phyloP scores from a whole-genome alignment of 2,113 vertebrate genomes.

The Cryptotis parvus region DNA sequence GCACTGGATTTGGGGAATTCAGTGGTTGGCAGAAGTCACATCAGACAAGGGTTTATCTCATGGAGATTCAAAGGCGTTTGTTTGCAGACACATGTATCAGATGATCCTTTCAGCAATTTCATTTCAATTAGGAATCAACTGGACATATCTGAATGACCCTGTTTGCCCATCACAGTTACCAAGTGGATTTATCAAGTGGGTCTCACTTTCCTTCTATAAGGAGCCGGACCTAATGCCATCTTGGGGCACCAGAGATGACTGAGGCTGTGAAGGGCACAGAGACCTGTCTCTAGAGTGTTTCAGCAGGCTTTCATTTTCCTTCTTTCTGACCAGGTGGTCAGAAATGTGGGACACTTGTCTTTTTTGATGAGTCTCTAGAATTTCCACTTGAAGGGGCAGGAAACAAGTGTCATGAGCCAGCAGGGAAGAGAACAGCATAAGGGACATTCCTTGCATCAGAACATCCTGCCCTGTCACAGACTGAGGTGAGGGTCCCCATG shows the following conservation, averaged over 20 bases:
- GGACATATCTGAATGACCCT: background rate
- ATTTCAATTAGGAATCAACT: background rate
- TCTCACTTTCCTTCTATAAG: background rate
- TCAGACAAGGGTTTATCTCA: background rate
- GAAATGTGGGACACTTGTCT: background rate
- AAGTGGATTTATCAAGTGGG: background rate
- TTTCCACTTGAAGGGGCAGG: background rate
- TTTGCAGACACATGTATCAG: background rate
- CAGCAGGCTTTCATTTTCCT: background rate
- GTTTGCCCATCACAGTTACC: background rate
- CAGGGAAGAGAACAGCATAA: background rate
- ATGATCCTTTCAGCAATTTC: background rate
- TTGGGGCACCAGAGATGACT: background rate
- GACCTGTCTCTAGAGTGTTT: background rate
- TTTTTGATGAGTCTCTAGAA: background rate
- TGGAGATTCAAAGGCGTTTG: constrained; percentile 26
- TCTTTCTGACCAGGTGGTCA: background rate
- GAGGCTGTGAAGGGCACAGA: background rate
- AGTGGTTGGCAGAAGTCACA: background rate
- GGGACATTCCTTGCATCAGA: background rate
- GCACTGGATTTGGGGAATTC: background rate
- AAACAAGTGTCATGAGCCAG: background rate
- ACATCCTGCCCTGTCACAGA: background rate
- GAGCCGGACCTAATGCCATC: background rate
- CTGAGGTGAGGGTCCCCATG: background rate